These are phyloP conservation scores for Melinopterus prodromus DNA, from an alignment of 2,888 invertebrate species.

Conservation along the genomic window DNA sequence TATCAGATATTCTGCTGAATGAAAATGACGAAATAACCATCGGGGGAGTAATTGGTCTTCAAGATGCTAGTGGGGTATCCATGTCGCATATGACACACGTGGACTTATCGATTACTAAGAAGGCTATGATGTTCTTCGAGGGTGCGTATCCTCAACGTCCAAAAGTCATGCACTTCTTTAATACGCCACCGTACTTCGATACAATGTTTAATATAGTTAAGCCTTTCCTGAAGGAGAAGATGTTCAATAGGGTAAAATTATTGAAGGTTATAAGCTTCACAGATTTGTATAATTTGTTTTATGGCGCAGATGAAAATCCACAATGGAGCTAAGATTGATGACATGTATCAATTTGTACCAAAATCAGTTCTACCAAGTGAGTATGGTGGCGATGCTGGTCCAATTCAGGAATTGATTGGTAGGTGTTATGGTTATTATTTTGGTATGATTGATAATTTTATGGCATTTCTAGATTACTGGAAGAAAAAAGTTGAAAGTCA, in stretches of 20 bases:
- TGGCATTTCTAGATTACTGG: conserved; percentile 59
- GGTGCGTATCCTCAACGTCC: conserved; percentile 69
- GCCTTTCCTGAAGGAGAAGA: conserved; percentile 68
- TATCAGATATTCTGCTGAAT: conserved; percentile 67
- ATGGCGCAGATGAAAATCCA: conserved; percentile 62
- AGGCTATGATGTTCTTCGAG: conserved; percentile 61
- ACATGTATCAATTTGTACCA: conserved; percentile 67
- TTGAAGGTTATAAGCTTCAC: not conserved
- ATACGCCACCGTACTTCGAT: conserved; percentile 68
- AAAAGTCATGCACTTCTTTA: conserved; percentile 67
- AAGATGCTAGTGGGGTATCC: conserved; percentile 66
- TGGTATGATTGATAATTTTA: not conserved
- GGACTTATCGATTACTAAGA: conserved; percentile 68
- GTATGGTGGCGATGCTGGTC: conserved; percentile 71
- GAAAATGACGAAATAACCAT: conserved; percentile 69
- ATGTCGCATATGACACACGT: conserved; percentile 62
- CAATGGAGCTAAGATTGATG: conserved; percentile 61
- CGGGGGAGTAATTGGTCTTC: conserved; percentile 63
- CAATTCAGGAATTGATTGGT: conserved; percentile 57
- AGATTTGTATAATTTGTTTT: not conserved
- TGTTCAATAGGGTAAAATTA: conserved; percentile 29
- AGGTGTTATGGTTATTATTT: not conserved
- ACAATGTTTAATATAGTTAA: conserved; percentile 66
- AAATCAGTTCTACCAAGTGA: conserved; percentile 69
- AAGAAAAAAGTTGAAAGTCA: conserved; percentile 63